Evolutionary conservation across 2,113 vertebrate species (phyloP), one percentile per base, ranked within the genome.

Genomic region (Bombycilla garrulus): DNA sequence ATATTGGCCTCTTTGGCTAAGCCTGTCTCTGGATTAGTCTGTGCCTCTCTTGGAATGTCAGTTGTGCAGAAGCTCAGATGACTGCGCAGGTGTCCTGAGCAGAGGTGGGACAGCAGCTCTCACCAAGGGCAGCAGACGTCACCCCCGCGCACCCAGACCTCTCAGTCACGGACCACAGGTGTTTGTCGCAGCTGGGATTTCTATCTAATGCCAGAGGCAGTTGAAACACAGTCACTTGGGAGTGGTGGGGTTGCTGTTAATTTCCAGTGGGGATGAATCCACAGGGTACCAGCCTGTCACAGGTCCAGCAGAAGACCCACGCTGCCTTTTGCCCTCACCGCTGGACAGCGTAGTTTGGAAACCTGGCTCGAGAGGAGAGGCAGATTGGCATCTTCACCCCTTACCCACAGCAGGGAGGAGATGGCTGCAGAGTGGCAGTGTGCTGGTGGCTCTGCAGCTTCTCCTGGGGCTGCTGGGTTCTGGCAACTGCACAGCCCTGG

Each of bases 311-410:
- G 8, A 23, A 35, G 28, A 87, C 6, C 22, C 21, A 9, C 15
- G 5, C 54, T 64, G 31, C 28, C 47, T 28, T 45, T 57, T 0
- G 0, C 11, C 7, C 48, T 33, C 19, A 1, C 4, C 0, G 5
- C 35, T 10, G 23, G 29, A 47, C 16, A 42, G 19, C 1, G 7
- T 4, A 0, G 31, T 48, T 44, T 17, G 84, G n/a, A 44, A 69
- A 14, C 10, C 8, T 0, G 4, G 3, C 5, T 0, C 10, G n/a
- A 62, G 25, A 45, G 19, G 31, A 83, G 28, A 45, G 65, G 42
- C 44, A 14, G 21, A 15, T 5, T 53, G 50, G 6, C 67, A 33
- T 33, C 38, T 53, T 69, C 45, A 3, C 78, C 54, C 51, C 53
- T 38, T 5, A 12, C n/a, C 50, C 5, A 2, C 14, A 29, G 8